phyloP scores from a whole-genome alignment of 2,797 vertebrate species.

The Chromobotia macracanthus region DNA sequence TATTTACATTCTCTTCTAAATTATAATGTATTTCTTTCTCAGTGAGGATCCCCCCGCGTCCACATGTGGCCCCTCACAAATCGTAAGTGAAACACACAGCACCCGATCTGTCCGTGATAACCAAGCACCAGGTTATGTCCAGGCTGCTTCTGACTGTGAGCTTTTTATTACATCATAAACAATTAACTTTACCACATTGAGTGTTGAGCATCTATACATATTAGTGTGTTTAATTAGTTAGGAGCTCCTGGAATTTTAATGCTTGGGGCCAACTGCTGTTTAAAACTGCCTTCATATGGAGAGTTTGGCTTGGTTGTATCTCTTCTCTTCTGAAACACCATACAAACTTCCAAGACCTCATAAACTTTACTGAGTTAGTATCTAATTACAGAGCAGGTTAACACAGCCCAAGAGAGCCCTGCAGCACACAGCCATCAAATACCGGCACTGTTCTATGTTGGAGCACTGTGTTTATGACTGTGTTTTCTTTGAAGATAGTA shows the following conservation, averaged over 20 bases:
- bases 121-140: slow-evolving; percentile 51
- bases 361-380: slow-evolving; percentile 46
- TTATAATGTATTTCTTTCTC: slow-evolving; percentile 49
- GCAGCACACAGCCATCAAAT: slow-evolving; percentile 23
- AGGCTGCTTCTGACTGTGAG: slow-evolving; percentile 42
- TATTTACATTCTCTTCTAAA: slow-evolving; percentile 33
- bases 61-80: slow-evolving; percentile 81
- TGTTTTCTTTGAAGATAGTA: slow-evolving; percentile 38
- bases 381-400: slow-evolving; percentile 52
- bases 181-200: slow-evolving; percentile 24
- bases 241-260: slow-evolving; percentile 42
- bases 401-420: slow-evolving; percentile 19
- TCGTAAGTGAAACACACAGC: slow-evolving; percentile 77
- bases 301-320: slow-evolving; percentile 29
- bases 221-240: slow-evolving; percentile 10
- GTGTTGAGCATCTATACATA: slow-evolving; percentile 29
- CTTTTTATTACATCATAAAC: slow-evolving; percentile 44
- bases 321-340: slow-evolving; percentile 11
- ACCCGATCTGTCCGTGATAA: slow-evolving; percentile 63
- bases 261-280: slow-evolving; percentile 50
- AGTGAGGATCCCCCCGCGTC: slow-evolving; percentile 71
- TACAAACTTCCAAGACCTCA: slow-evolving; percentile 49
- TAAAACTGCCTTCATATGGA: slow-evolving; percentile 28
- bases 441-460: slow-evolving; percentile 21
- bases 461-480: slow-evolving; percentile 37